phyloP scores from a whole-genome alignment of 2,888 invertebrate species.

The Galerucella nymphaeae region DNA sequence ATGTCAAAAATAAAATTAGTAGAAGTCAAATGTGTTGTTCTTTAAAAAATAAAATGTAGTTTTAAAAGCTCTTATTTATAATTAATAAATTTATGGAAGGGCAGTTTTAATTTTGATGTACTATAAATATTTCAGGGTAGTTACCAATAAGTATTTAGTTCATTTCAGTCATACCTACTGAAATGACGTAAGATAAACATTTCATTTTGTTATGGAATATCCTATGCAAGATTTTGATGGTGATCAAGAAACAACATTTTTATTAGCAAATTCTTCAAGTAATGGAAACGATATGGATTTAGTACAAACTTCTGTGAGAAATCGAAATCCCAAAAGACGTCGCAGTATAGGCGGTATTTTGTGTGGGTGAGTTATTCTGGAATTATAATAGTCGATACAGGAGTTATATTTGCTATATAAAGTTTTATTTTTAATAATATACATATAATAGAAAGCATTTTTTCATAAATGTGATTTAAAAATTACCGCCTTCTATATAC shows the following conservation, averaged over 20 bases:
- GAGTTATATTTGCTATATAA: background rate
- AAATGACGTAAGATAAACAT: slow-evolving; percentile 35
- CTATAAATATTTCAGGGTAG: background rate
- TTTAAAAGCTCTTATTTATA: background rate
- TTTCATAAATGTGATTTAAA: slow-evolving; percentile 19
- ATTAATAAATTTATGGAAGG: background rate
- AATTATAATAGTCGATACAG: slow-evolving; percentile 11
- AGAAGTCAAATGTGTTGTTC: slow-evolving; percentile 11
- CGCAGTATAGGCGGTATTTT: slow-evolving; percentile 57
- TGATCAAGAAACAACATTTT: slow-evolving; percentile 64
- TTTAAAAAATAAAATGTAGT: slow-evolving; percentile 12
- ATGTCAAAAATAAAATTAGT: slow-evolving; percentile 9
- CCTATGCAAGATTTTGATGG: slow-evolving; percentile 65
- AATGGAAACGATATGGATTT: slow-evolving; percentile 64
- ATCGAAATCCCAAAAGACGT: slow-evolving; percentile 58
- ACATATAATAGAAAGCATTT: background rate
- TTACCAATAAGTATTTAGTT: slow-evolving; percentile 5
- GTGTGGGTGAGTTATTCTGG: slow-evolving; percentile 57
- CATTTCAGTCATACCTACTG: slow-evolving; percentile 28
- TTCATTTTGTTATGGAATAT: slow-evolving; percentile 62
- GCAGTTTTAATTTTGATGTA: background rate
- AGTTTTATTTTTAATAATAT: slow-evolving; percentile 18
- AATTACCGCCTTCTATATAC: slow-evolving; percentile 14
- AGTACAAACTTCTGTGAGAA: slow-evolving; percentile 55
- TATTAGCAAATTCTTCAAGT: slow-evolving; percentile 59